These are phyloP conservation scores for Ceryle rudis DNA, from an alignment of 2,797 vertebrate species.

Conservation along the genomic window DNA sequence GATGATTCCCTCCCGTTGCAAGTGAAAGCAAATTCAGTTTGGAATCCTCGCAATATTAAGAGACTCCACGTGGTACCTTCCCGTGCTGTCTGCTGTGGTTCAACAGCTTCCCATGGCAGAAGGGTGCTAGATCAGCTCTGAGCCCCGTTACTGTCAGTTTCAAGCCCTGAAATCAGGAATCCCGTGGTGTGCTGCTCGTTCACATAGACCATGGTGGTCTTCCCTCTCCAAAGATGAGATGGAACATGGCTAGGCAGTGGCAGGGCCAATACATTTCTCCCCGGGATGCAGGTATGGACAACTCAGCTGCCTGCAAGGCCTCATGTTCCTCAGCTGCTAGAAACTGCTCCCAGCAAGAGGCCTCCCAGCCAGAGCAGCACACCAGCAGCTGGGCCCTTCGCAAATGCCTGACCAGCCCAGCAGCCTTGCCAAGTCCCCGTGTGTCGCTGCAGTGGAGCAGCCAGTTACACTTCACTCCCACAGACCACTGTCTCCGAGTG, in stretches of 20 bases:
- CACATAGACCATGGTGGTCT: not conserved
- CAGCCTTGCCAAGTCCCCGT: not conserved
- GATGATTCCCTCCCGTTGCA: not conserved
- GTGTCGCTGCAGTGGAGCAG: rapidly evolving
- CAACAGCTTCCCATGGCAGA: not conserved
- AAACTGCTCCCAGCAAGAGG: not conserved
- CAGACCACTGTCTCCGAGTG: not conserved
- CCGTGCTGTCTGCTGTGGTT: not conserved
- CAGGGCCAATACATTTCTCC: not conserved
- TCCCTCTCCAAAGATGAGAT: rapidly evolving
- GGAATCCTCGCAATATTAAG: not conserved
- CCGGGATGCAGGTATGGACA: not conserved
- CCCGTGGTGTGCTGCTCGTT: not conserved
- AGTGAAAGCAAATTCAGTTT: not conserved
- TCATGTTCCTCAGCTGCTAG: not conserved
- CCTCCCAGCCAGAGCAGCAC: not conserved
- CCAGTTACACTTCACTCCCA: not conserved
- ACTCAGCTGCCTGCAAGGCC: not conserved
- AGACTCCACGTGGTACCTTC: not conserved
- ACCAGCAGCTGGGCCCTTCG: not conserved
- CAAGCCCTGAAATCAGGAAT: not conserved
- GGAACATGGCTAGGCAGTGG: not conserved
- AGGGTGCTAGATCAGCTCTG: not conserved
- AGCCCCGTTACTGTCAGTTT: not conserved
- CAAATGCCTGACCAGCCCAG: not conserved